Evolutionary conservation across 2,797 vertebrate species (phyloP).

Genomic region (Gorsachius magnificus): DNA sequence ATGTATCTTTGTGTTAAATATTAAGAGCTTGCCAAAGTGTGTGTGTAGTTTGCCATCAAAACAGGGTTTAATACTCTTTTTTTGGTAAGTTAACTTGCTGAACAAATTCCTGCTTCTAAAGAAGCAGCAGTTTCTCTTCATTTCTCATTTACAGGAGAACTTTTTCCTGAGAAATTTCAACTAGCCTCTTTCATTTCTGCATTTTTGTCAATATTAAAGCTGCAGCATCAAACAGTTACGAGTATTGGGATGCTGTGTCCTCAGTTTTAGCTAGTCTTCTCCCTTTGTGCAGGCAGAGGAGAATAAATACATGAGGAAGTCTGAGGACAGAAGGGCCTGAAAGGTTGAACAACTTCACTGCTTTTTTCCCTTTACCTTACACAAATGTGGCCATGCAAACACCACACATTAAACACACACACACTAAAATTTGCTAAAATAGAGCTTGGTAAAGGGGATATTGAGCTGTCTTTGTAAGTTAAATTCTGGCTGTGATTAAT

Average conservation of each 20-base stretch:
- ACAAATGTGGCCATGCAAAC: not conserved
- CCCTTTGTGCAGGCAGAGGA: not conserved
- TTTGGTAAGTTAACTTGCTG: not conserved
- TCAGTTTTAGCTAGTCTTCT: not conserved
- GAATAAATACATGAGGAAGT: not conserved
- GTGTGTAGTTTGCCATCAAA: not conserved
- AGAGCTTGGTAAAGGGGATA: not conserved
- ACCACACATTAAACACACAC: not conserved
- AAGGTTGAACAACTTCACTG: not conserved
- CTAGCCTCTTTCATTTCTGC: not conserved
- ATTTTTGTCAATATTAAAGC: not conserved
- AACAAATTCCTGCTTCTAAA: not conserved
- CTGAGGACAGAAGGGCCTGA: not conserved
- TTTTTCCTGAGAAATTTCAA: not conserved
- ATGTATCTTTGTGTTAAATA: not conserved
- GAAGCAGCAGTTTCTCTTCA: not conserved
- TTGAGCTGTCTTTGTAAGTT: not conserved
- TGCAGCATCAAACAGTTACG: not conserved
- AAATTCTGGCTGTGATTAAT: not conserved
- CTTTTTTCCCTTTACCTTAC: not conserved
- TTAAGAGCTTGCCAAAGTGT: not conserved
- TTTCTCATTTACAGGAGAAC: not conserved
- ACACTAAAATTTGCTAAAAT: not conserved
- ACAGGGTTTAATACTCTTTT: not conserved
- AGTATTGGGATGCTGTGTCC: not conserved